A percentile compares a stretch with the other conserved stretches of the same genome.
Conservation (phyloP, 2,888 invertebrate species). For the Linnaemya tessellans region DNA sequence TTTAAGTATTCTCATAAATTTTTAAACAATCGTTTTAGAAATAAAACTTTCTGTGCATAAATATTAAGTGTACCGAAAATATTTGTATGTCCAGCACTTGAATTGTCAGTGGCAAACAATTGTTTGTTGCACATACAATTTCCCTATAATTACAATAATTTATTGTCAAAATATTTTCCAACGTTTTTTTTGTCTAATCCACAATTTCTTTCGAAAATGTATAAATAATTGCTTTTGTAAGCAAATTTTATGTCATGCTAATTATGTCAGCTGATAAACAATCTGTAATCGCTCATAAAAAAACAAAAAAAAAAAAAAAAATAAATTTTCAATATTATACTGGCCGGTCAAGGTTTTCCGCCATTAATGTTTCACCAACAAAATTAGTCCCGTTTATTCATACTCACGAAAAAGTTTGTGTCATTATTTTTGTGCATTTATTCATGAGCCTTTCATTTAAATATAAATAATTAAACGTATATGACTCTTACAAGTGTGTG, state of each 20-base stretch:
- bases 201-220: background rate
- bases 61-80: no score
- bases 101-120: no score
- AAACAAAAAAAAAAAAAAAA: no score
- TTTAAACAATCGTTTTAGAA: no score
- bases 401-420: background rate
- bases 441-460: constrained; percentile 20
- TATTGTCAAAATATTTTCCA: background rate
- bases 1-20: background rate
- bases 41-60: no score
- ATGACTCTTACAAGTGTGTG: constrained; percentile 7
- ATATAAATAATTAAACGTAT: constrained; percentile 24
- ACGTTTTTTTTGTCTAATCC: background rate
- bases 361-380: background rate
- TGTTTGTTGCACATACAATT: no score
- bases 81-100: no score
- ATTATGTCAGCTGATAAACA: background rate
- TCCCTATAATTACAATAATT: no score
- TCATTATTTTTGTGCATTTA: background rate
- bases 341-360: constrained; percentile 31
- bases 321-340: constrained; percentile 1
- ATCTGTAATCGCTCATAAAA: background rate
- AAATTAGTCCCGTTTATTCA: background rate
- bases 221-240: background rate
- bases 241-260: background rate